Conservation (phyloP, 2,113 vertebrate genomes). For the Ophiodon elongatus region DNA sequence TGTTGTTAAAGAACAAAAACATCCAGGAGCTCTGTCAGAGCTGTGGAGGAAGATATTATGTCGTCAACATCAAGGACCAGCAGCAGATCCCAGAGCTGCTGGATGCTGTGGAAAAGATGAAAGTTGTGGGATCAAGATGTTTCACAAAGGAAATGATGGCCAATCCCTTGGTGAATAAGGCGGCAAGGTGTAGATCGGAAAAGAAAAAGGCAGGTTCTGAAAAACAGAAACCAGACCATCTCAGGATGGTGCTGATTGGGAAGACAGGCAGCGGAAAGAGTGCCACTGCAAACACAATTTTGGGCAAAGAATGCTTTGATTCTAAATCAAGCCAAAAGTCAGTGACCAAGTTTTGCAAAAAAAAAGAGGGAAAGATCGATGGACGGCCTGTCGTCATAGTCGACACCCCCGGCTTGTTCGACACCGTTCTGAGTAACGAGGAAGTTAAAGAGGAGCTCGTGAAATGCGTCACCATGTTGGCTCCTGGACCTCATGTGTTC, state of each 20-base stretch:
- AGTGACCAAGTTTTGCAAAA: constrained; percentile 44
- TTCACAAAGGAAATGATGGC: constrained; percentile 33
- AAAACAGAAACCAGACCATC: not conserved
- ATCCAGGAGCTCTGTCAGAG: constrained; percentile 17
- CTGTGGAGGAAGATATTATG: not conserved
- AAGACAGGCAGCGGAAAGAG: constrained; percentile 65
- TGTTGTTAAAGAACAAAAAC: constrained; percentile 16
- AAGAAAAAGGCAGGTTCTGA: accelerated
- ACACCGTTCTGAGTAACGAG: no score
- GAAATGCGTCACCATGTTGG: no score
- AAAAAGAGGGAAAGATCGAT: not conserved
- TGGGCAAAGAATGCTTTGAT: not conserved
- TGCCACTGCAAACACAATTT: constrained; percentile 52
- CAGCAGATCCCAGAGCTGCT: constrained; percentile 36
- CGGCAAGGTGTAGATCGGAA: not conserved
- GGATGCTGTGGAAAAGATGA: constrained; percentile 29
- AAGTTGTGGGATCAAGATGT: not conserved
- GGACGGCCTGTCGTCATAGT: no score
- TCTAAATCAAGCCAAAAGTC: not conserved
- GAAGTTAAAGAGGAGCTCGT: no score
- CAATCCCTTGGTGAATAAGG: accelerated
- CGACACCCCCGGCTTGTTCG: no score
- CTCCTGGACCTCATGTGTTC: no score
- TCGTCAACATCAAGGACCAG: constrained; percentile 44
- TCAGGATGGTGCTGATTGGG: constrained; percentile 49